Percentiles rank a stretch among this genome's conserved stretches.
phyloP scores from a whole-genome alignment of 1,140 invertebrate genomes.

The Whitmania pigra region DNA sequence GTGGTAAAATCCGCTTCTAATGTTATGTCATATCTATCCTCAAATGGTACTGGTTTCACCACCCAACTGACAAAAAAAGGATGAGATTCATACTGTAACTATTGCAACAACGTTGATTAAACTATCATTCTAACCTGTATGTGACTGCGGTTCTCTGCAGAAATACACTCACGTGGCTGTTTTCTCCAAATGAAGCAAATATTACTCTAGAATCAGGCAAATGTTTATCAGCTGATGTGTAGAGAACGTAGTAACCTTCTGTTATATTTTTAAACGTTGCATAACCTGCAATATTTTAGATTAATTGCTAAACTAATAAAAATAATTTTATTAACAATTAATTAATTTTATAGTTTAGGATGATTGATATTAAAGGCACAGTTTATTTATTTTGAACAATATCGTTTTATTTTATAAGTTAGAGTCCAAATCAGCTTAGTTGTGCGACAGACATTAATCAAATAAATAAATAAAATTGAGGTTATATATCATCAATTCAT shows the following conservation, averaged over 20 bases:
- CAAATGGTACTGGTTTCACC: constrained; percentile 25
- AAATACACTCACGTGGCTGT: constrained; percentile 24
- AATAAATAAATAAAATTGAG: no score
- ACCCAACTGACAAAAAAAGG: constrained; percentile 19
- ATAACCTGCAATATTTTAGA: constrained; percentile 15
- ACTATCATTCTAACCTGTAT: constrained; percentile 20
- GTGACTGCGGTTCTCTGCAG: constrained; percentile 27
- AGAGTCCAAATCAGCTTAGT: no score
- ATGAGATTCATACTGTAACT: not conserved
- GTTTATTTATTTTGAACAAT: no score
- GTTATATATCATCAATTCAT: not conserved
- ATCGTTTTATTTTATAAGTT: no score
- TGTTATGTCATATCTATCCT: constrained; percentile 27
- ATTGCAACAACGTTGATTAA: not conserved
- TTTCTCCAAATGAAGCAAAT: constrained; percentile 17
- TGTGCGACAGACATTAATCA: no score
- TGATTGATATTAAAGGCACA: not conserved
- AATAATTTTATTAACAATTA: no score
- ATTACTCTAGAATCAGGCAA: constrained; percentile 24
- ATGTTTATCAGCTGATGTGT: constrained; percentile 25
- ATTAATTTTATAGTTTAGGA: no score
- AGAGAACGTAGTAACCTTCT: constrained; percentile 26
- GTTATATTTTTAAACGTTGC: constrained; percentile 26
- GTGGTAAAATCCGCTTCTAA: constrained; percentile 28
- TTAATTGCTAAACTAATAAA: no score